Conservation (phyloP, 2,888 invertebrate species). For the Scaptomyza flava region DNA sequence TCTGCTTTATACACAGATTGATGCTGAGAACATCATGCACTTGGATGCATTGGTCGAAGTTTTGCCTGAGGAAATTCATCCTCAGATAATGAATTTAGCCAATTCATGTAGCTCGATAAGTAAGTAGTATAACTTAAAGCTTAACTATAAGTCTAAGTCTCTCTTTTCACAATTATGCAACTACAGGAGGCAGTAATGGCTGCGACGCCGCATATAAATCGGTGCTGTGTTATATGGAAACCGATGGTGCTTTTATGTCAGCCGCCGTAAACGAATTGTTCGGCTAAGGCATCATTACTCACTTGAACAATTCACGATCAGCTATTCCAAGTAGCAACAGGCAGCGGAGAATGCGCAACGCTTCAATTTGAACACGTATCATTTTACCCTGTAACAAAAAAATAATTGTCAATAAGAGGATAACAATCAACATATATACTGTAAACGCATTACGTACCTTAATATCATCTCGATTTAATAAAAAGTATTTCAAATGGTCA, state of each 20-base stretch:
- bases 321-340: slow-evolving; percentile 75
- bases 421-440: neutral
- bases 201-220: slow-evolving; percentile 82
- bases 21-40: slow-evolving; percentile 71
- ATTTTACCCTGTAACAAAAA: slow-evolving; percentile 73
- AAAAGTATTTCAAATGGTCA: slow-evolving; percentile 78
- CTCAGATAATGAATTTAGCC: slow-evolving; percentile 58
- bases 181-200: slow-evolving; percentile 79
- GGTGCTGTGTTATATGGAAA: slow-evolving; percentile 77
- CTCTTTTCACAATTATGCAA: too few relatives aligned
- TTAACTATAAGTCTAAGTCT: neutral
- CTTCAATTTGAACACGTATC: slow-evolving; percentile 87
- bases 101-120: slow-evolving; percentile 77
- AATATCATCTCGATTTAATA: slow-evolving; percentile 79
- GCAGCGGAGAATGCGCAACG: slow-evolving; percentile 81
- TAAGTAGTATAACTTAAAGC: slow-evolving; percentile 43
- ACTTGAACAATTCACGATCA: slow-evolving; percentile 80
- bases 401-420: slow-evolving; percentile 13
- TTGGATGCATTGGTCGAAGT: slow-evolving; percentile 78
- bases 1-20: slow-evolving; percentile 64
- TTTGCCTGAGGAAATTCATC: slow-evolving; percentile 75
- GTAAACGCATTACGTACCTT: slow-evolving; percentile 66
- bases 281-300: slow-evolving; percentile 53
- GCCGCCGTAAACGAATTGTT: slow-evolving; percentile 31
- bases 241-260: slow-evolving; percentile 66